Evolutionary conservation across 1,140 invertebrate species (phyloP).

Genomic region (Mercenaria mercenaria): DNA sequence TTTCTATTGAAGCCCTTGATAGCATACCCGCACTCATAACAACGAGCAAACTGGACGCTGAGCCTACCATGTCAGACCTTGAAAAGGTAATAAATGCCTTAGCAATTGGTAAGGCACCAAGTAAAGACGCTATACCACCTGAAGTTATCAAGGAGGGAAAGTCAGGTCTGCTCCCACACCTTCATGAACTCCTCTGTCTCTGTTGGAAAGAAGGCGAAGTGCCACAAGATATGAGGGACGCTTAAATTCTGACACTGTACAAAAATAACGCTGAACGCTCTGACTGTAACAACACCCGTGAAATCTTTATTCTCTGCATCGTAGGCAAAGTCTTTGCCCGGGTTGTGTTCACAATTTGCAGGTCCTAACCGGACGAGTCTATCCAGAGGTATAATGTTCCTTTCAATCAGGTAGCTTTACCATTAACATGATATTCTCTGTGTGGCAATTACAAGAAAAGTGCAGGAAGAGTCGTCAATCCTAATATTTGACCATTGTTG

Average conservation of each 20-base stretch:
- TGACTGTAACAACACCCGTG: background rate
- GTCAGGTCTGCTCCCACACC: too few species aligned
- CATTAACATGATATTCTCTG: slow-evolving; percentile 60
- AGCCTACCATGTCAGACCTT: background rate
- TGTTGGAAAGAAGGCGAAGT: slow-evolving; percentile 58
- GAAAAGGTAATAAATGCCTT: background rate
- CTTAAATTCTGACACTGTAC: too few species aligned
- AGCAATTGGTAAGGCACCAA: background rate
- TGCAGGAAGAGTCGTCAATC: slow-evolving; percentile 42
- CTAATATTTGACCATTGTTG: slow-evolving; percentile 57
- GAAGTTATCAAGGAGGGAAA: background rate
- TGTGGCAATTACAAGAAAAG: too few species aligned
- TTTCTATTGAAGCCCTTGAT: background rate
- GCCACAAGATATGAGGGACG: too few species aligned
- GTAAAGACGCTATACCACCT: background rate
- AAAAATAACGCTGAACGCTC: too few species aligned
- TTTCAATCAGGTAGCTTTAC: background rate
- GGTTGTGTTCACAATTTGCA: background rate
- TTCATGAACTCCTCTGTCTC: too few species aligned
- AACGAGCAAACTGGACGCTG: background rate
- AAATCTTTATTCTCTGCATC: background rate
- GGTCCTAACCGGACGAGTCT: background rate
- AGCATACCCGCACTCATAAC: background rate
- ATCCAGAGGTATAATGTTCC: too few species aligned
- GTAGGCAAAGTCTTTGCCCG: background rate